Conservation (phyloP, 2,797 vertebrate genomes). For the Pithecia hirsuta region DNA sequence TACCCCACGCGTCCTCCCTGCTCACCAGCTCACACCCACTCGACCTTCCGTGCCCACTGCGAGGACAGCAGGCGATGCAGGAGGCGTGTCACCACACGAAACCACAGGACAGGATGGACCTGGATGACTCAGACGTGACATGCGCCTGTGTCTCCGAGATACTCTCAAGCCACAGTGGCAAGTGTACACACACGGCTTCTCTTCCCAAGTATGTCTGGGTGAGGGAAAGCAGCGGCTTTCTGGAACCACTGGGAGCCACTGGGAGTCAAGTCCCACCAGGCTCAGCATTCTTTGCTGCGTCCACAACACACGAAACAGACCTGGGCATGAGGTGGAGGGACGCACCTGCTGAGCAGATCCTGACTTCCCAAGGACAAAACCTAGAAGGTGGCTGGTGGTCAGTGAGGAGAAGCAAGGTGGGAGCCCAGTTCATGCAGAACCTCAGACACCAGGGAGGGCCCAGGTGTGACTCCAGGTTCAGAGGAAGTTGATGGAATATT, state of each 20-base stretch:
- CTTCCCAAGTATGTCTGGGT: rapidly evolving
- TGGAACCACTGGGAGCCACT: too few relatives aligned
- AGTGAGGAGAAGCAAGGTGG: rapidly evolving
- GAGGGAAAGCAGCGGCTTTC: neutral
- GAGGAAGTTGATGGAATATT: neutral
- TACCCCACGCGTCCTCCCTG: neutral
- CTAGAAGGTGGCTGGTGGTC: rapidly evolving
- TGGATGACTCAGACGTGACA: rapidly evolving
- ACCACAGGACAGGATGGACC: neutral
- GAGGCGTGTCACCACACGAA: neutral
- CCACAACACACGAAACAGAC: rapidly evolving
- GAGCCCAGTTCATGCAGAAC: neutral
- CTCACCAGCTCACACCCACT: neutral
- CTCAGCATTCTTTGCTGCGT: rapidly evolving
- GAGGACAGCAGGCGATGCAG: neutral
- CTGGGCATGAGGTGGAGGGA: rapidly evolving
- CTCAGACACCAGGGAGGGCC: neutral
- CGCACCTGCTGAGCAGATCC: rapidly evolving
- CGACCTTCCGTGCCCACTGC: rapidly evolving
- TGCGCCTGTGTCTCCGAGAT: rapidly evolving
- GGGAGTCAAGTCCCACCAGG: neutral
- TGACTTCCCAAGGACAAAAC: neutral
- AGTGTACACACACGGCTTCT: neutral
- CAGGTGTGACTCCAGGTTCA: rapidly evolving
- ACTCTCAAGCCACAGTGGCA: neutral